Conservation (phyloP, 1,140 invertebrate species). For the Diabrotica virgifera region DNA sequence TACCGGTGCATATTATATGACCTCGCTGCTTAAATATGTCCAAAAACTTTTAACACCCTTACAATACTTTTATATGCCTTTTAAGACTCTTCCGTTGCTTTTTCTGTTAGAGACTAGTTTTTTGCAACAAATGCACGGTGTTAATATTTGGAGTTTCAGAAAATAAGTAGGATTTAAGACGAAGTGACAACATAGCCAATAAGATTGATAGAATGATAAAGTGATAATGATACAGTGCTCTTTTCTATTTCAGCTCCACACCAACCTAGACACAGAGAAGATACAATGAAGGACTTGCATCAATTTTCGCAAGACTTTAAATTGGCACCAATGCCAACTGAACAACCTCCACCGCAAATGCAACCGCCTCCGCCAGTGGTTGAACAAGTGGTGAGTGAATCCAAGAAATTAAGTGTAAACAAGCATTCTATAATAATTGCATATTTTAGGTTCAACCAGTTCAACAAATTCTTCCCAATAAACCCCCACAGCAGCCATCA, state of each 20-base stretch:
- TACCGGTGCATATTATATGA: no score
- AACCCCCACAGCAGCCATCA: conserved; percentile 31
- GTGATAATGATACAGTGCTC: background rate
- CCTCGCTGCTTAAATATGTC: no score
- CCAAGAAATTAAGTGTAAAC: background rate
- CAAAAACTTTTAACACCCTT: no score
- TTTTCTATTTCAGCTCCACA: background rate
- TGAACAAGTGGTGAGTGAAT: conserved; percentile 10
- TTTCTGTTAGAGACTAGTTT: no score
- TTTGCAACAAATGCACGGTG: no score
- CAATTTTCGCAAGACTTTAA: conserved; percentile 57
- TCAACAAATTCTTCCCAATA: conserved; percentile 29
- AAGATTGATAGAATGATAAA: no score
- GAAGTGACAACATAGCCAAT: background rate
- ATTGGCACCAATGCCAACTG: conserved; percentile 36
- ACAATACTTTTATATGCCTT: no score
- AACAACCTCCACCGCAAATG: conserved; percentile 23
- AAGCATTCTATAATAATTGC: background rate
- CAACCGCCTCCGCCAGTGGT: conserved; percentile 26
- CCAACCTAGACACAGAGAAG: conserved; percentile 32
- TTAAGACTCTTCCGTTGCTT: no score
- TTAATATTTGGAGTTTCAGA: no score
- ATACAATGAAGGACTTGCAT: conserved; percentile 49
- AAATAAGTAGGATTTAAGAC: no score
- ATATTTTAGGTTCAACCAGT: conserved; percentile 21